Evolutionary conservation across 2,113 vertebrate genomes (phyloP).

Genomic region (Ctenomys sociabilis): DNA sequence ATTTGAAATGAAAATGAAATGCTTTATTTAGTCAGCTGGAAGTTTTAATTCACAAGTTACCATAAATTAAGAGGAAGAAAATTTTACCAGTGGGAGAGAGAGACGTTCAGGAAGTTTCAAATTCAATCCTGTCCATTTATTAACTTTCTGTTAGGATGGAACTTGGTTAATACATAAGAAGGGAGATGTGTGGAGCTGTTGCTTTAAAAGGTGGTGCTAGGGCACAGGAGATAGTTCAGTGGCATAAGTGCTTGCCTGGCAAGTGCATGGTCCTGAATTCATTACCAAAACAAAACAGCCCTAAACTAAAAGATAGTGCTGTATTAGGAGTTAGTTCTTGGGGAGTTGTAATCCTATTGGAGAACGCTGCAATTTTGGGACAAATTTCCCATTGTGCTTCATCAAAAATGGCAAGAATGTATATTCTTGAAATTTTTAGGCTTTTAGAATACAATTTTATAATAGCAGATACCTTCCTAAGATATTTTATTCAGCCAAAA

Average conservation of each 20-base stretch:
- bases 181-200: neutral
- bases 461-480: neutral
- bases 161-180: neutral
- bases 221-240: too few species aligned
- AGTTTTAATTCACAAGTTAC: neutral
- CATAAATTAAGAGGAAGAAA: slow-evolving; percentile 36
- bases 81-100: neutral
- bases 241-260: too few species aligned
- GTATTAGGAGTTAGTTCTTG: neutral
- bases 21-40: neutral
- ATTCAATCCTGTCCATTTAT: neutral
- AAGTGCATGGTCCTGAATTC: too few species aligned
- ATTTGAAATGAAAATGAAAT: neutral
- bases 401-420: neutral
- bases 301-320: neutral
- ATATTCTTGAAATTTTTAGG: neutral
- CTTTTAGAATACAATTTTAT: slow-evolving; percentile 40
- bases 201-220: neutral
- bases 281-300: too few species aligned
- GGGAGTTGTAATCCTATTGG: neutral
- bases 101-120: slow-evolving; percentile 33
- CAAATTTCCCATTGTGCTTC: neutral
- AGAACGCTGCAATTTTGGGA: neutral
- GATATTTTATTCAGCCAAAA: slow-evolving; percentile 17
- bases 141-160: slow-evolving; percentile 10